A percentile compares a stretch with the other conserved stretches of the same genome.
Conservation (phyloP, 2,797 vertebrate species). For the Pipistrellus pygmaeus region DNA sequence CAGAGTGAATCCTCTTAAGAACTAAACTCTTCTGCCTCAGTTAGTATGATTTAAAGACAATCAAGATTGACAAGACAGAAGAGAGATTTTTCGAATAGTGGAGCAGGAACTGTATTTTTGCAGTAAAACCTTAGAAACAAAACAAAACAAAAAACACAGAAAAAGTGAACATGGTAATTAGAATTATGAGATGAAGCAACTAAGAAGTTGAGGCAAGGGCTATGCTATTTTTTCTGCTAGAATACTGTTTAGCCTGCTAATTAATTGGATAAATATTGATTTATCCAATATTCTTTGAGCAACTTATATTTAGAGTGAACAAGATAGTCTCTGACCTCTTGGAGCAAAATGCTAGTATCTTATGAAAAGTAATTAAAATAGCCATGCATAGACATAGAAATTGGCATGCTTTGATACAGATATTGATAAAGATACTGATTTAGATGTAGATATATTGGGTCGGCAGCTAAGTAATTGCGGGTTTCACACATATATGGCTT, state of each 20-base stretch:
- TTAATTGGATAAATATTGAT: background rate
- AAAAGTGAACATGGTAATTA: background rate
- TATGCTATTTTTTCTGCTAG: background rate
- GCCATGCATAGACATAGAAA: background rate
- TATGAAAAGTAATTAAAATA: conserved; percentile 32
- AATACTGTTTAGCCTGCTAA: background rate
- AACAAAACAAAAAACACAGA: background rate
- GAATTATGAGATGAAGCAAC: background rate
- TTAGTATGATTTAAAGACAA: background rate
- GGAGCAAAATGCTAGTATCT: background rate
- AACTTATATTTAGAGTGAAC: background rate
- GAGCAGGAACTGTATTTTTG: background rate
- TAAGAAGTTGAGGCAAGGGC: background rate
- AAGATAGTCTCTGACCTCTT: background rate
- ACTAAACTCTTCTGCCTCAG: background rate
- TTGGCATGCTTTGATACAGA: background rate
- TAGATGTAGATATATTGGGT: too few species aligned
- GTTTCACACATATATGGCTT: too few species aligned
- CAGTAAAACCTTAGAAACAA: background rate
- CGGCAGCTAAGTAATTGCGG: too few species aligned
- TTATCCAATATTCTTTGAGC: background rate
- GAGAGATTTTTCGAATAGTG: background rate
- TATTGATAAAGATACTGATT: background rate
- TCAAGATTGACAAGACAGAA: background rate
- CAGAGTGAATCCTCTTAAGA: background rate